Evolutionary conservation across 2,797 vertebrate species (phyloP).

Genomic region (Pangasius mekongensis): DNA sequence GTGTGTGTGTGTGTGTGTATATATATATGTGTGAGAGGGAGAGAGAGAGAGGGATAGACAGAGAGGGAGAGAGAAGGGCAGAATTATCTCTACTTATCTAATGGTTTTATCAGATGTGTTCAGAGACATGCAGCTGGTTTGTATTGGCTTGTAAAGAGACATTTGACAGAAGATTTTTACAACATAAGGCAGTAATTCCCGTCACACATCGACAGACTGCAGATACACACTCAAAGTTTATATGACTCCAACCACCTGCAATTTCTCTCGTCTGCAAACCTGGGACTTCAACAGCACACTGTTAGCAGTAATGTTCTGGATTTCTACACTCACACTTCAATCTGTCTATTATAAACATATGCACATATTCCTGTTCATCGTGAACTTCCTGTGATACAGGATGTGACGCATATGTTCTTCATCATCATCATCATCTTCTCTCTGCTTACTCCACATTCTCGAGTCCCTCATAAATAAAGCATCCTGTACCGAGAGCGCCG

Average conservation of each 20-base stretch:
- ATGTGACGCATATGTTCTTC: not conserved
- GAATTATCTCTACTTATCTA: not conserved
- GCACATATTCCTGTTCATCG: not conserved
- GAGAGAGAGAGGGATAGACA: not conserved
- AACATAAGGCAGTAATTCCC: not conserved
- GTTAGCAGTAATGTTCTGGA: not conserved
- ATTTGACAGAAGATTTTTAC: not conserved
- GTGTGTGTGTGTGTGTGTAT: too few relatives aligned
- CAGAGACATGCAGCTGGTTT: not conserved
- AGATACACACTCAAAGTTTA: conserved; percentile 1
- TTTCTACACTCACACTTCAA: not conserved
- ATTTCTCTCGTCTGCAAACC: not conserved
- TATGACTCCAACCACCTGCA: not conserved
- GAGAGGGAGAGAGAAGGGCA: not conserved
- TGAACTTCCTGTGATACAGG: not conserved
- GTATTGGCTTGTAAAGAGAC: not conserved
- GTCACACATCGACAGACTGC: not conserved
- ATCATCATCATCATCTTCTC: not conserved
- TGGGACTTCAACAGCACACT: not conserved
- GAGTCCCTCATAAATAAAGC: not conserved
- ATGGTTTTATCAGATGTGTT: not conserved
- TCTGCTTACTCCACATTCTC: not conserved
- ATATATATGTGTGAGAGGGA: not conserved
- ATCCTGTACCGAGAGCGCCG: not conserved
- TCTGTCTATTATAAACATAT: not conserved